Percentiles rank a stretch among this genome's conserved stretches.
Conservation (phyloP, 2,888 invertebrate genomes). For the Napeogenes inachia region DNA sequence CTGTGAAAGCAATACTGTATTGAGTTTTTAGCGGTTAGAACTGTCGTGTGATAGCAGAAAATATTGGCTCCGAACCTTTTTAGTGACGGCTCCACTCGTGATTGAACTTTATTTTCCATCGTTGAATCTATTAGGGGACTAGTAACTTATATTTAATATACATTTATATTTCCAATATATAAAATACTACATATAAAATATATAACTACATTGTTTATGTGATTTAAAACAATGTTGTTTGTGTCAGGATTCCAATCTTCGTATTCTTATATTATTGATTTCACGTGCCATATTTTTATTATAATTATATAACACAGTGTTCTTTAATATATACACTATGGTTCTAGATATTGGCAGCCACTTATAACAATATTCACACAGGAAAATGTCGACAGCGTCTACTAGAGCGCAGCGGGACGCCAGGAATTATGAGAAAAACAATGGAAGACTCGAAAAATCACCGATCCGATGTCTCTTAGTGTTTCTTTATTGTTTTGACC, state of each 20-base stretch:
- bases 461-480: slow-evolving; percentile 59
- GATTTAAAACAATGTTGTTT: too few species aligned
- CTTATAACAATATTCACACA: slow-evolving; percentile 63
- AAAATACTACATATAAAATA: too few species aligned
- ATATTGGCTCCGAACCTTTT: slow-evolving; percentile 68
- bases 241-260: too few species aligned
- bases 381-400: slow-evolving; percentile 49
- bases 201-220: too few species aligned
- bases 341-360: slow-evolving; percentile 31
- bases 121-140: slow-evolving; percentile 6
- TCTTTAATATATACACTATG: slow-evolving; percentile 6
- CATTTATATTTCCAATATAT: too few species aligned
- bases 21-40: slow-evolving; percentile 70
- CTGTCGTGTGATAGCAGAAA: slow-evolving; percentile 58
- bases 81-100: slow-evolving; percentile 44
- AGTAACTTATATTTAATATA: neutral
- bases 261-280: too few species aligned
- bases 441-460: slow-evolving; percentile 56
- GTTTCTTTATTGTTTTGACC: slow-evolving; percentile 66
- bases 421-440: slow-evolving; percentile 57
- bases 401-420: slow-evolving; percentile 38
- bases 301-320: neutral
- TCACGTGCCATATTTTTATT: neutral
- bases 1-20: slow-evolving; percentile 77
- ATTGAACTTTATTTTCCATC: slow-evolving; percentile 42